Base-by-base conservation (phyloP, 2,888 invertebrate species). In the Steromphala cineraria region DNA sequence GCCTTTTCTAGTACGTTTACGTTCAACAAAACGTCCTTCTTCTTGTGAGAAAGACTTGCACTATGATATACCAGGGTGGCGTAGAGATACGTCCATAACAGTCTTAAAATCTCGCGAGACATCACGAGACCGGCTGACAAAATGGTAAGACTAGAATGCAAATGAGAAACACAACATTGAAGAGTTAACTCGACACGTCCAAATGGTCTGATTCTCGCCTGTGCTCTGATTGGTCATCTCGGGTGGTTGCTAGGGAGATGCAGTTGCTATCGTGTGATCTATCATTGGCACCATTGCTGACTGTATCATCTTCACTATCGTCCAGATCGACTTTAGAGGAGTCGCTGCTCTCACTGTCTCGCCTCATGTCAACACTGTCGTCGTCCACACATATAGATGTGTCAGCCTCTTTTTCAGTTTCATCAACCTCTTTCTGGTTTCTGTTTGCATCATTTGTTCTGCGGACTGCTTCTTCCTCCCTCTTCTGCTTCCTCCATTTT, bases 401-500 rank as follows among this genome's bases (percentile, higher is more conserved):
- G 17, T 79, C 79, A 17, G 67, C 79, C 19, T 79, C 79, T 71
- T 71, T 79, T 31, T 79, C 79, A 17, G 40, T 52, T 67, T 78
- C 67, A 8, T 67, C 67, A 0, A 52, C 19, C 46, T 79, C 79
- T n/a, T 56, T 19, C 19, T 19, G 19, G 62, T 46, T 46, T 53
- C 67, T 75, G 10, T 19, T 24, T 15, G 67, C 78, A 62, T 53
- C 76, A 40, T 52, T 21, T 74, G 82, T 74, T 67, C 83, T 78
- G 67, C 84, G 84, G 8, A 85, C 84, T 4, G 88, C 88, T 55
- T 94, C 94, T 80, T 94, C 93, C 85, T 94, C 98, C 1, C 98
- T 95, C 93, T 98, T 98, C 93, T 98, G 98, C 92, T 98, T 98
- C 87, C 98, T 95, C 98, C 98, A 98, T 94, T 98, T 98, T 88